phyloP scores from a whole-genome alignment of 2,113 vertebrate genomes.

The Eolophus roseicapilla region DNA sequence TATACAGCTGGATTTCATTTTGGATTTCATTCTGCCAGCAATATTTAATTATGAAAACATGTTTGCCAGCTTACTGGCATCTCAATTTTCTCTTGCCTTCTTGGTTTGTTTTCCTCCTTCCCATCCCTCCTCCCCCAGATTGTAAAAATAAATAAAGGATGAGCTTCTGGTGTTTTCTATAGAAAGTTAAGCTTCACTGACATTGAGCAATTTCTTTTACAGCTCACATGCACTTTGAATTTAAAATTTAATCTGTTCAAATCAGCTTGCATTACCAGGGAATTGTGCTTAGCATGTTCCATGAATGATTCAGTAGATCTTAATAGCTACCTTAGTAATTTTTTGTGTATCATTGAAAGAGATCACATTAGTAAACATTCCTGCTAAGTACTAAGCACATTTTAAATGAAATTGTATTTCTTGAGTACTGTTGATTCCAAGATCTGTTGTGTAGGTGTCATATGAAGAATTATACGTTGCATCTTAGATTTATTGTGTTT shows the following conservation, averaged over 20 bases:
- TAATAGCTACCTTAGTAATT: constrained; percentile 70
- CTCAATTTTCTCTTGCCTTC: background rate
- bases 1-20: background rate
- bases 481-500: background rate
- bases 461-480: background rate
- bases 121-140: background rate
- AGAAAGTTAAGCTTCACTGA: constrained; percentile 51
- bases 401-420: constrained; percentile 16
- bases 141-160: constrained; percentile 54
- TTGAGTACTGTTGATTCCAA: background rate
- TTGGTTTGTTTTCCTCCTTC: background rate
- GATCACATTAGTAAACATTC: constrained; percentile 50
- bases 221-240: constrained; percentile 50
- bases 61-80: background rate
- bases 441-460: background rate
- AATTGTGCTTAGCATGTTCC: constrained; percentile 50
- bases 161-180: constrained; percentile 50
- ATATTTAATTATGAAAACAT: background rate
- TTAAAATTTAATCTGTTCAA: constrained; percentile 71
- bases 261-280: constrained; percentile 59
- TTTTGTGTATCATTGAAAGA: constrained; percentile 70
- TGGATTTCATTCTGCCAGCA: background rate
- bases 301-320: constrained; percentile 71
- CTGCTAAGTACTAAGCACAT: background rate
- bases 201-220: constrained; percentile 63